Evolutionary conservation across 2,797 vertebrate genomes (phyloP).

Genomic region (Gymnothorax javanicus): DNA sequence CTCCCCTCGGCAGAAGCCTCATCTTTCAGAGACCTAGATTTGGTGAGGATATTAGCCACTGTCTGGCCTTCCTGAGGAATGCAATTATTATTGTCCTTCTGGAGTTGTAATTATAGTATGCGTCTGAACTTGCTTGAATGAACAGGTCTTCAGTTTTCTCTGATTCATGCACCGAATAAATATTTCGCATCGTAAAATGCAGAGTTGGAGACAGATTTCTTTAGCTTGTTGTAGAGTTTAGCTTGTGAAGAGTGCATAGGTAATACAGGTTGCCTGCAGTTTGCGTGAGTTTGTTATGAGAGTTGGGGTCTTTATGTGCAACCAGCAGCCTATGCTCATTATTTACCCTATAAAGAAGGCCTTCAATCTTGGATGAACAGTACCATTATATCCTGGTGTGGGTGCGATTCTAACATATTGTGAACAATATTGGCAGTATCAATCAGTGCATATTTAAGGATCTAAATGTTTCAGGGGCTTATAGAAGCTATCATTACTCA

Average conservation of each 20-base stretch:
- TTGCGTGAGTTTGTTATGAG: not conserved
- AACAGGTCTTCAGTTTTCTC: not conserved
- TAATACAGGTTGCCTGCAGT: not conserved
- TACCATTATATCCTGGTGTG: conserved; percentile 2
- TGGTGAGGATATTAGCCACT: conserved; percentile 11
- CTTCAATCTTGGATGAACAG: not conserved
- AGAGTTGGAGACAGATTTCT: not conserved
- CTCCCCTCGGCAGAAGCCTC: not conserved
- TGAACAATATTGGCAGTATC: not conserved
- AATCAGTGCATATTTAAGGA: not conserved
- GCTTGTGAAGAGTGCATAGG: not conserved
- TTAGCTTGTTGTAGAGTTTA: not conserved
- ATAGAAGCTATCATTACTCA: conserved; percentile 2
- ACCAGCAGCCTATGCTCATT: not conserved
- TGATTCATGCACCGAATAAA: not conserved
- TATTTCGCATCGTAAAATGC: not conserved
- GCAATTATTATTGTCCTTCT: conserved; percentile 5
- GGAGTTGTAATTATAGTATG: not conserved
- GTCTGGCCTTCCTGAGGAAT: conserved; percentile 13
- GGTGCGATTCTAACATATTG: conserved; percentile 1
- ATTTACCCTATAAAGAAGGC: not conserved
- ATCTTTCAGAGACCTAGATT: conserved; percentile 4
- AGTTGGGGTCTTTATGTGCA: not conserved
- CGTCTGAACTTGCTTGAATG: conserved; percentile 3
- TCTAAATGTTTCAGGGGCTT: not conserved